Percentiles rank a stretch among this genome's conserved stretches.
phyloP scores from a whole-genome alignment of 2,888 invertebrate genomes.

The Netelia fuscicornis region DNA sequence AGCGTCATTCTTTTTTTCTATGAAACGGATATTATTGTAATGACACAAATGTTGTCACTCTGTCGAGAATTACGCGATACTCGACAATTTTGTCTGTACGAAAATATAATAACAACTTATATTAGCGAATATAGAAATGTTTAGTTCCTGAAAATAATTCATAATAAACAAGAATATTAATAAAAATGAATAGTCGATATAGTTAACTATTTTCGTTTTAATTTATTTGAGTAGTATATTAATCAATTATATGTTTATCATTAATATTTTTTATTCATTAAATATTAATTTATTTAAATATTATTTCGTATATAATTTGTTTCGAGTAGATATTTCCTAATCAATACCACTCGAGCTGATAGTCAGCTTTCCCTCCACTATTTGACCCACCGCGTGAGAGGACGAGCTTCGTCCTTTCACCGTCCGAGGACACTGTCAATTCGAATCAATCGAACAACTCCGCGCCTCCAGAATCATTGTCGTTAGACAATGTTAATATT shows the following conservation, averaged over 20 bases:
- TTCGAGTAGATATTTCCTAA: no score
- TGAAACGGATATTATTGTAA: neutral
- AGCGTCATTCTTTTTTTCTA: constrained; percentile 17
- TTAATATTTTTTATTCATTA: no score
- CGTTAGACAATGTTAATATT: no score
- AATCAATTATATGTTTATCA: no score
- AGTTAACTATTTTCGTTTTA: no score
- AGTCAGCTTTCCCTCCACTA: neutral
- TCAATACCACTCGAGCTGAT: neutral
- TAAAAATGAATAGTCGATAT: no score
- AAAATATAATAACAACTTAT: neutral
- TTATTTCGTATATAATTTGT: no score
- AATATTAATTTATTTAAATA: no score
- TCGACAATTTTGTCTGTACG: neutral
- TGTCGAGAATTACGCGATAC: neutral
- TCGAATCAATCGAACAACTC: neutral
- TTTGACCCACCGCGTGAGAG: constrained; percentile 41
- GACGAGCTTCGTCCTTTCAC: constrained; percentile 29
- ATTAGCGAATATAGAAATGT: no score
- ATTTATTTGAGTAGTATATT: no score
- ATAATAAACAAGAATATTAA: no score
- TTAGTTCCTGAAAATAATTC: no score
- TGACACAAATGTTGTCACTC: neutral
- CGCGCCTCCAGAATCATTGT: neutral
- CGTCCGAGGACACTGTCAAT: constrained; percentile 48